Conservation (phyloP, 2,888 invertebrate species). For the Ectemnius lituratus region DNA sequence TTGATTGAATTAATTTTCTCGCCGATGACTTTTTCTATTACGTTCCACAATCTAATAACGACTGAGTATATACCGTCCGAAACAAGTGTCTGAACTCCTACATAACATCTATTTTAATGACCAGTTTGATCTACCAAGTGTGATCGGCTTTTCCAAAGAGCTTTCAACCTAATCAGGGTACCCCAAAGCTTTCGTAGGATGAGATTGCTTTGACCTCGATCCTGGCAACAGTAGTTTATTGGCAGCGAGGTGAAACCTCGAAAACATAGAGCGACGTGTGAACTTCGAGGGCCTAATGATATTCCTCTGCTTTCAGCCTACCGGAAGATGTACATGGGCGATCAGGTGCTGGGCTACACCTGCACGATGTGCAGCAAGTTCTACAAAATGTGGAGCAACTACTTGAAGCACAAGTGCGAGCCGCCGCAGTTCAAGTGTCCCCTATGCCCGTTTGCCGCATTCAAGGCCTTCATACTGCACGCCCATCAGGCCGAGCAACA, state of each 20-base stretch:
- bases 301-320: constrained; percentile 74
- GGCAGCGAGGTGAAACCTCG: neutral
- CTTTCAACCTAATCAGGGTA: constrained; percentile 13
- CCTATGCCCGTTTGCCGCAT: constrained; percentile 76
- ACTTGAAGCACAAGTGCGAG: constrained; percentile 77
- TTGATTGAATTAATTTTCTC: too few species aligned
- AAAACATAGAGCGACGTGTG: neutral
- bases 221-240: neutral
- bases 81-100: too few species aligned
- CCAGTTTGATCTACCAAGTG: neutral
- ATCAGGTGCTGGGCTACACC: constrained; percentile 76
- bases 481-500: constrained; percentile 77
- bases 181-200: constrained; percentile 16
- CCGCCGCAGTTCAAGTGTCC: constrained; percentile 76
- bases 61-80: too few species aligned
- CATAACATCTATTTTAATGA: too few species aligned
- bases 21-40: too few species aligned
- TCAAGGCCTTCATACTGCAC: constrained; percentile 77
- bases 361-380: constrained; percentile 77
- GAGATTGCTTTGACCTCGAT: constrained; percentile 31
- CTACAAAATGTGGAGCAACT: constrained; percentile 78
- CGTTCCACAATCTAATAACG: too few species aligned
- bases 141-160: neutral
- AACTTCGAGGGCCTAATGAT: constrained; percentile 44
- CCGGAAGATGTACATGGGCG: constrained; percentile 77